Percentiles rank a stretch among this genome's conserved stretches.
Conservation (phyloP, 30 jellyfish, hydroid and myxozoan species). For the Aurelia coerulea region DNA sequence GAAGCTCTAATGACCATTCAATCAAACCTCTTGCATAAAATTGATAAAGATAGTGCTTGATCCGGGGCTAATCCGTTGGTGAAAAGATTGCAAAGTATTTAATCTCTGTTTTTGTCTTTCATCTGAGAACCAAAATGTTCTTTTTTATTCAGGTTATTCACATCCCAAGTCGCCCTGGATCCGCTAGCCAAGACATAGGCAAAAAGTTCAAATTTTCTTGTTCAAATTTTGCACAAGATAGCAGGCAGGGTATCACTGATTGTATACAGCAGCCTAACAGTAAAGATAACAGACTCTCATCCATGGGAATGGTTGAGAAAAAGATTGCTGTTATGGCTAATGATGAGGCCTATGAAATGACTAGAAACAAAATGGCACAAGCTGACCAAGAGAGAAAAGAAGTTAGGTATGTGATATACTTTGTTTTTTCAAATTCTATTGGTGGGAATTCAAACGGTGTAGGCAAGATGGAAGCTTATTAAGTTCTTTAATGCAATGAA, state of each 20-base stretch:
- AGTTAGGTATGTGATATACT: constrained; percentile 68
- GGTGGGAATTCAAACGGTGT: too few relatives aligned
- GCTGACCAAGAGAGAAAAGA: constrained; percentile 98
- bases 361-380: constrained; percentile 95
- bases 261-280: constrained; percentile 81
- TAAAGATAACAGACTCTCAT: constrained; percentile 37
- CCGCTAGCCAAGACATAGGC: constrained; percentile 84
- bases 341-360: constrained; percentile 94
- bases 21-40: too few relatives aligned
- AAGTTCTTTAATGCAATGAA: too few relatives aligned
- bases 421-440: too few relatives aligned
- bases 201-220: constrained; percentile 86
- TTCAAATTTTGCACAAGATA: constrained; percentile 69
- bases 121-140: too few relatives aligned
- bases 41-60: too few relatives aligned
- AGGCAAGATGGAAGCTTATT: too few relatives aligned
- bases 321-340: constrained; percentile 88
- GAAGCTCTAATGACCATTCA: too few relatives aligned
- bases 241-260: constrained; percentile 85
- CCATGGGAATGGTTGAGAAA: constrained; percentile 73
- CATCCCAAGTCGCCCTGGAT: constrained; percentile 92
- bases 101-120: too few relatives aligned
- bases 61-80: too few relatives aligned
- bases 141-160: constrained; percentile 50
- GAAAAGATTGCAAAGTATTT: too few relatives aligned